A percentile compares a stretch with the other conserved stretches of the same genome.
Evolutionary conservation across 2,113 vertebrate genomes (phyloP).

Genomic region (Platysteira castanea): DNA sequence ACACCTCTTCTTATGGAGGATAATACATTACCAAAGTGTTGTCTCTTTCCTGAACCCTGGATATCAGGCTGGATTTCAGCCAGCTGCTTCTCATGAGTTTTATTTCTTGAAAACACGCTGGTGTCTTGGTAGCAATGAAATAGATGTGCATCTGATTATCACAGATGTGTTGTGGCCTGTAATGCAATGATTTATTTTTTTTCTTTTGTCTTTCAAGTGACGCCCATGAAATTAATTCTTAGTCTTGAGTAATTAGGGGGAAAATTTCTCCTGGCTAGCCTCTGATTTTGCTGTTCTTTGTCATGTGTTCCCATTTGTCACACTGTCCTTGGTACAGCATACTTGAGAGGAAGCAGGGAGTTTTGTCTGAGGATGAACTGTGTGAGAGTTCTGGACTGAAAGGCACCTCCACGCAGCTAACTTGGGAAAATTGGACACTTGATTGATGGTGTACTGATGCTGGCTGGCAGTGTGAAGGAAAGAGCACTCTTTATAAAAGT

Average conservation of each 20-base stretch:
- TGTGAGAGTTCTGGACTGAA: not conserved
- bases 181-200: not conserved
- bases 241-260: not conserved
- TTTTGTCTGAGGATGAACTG: not conserved
- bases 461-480: not conserved
- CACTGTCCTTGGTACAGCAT: not conserved
- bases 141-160: not conserved
- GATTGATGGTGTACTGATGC: not conserved
- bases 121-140: not conserved
- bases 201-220: not conserved
- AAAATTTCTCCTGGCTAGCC: not conserved
- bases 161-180: not conserved
- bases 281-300: not conserved
- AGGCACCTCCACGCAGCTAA: not conserved
- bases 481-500: not conserved
- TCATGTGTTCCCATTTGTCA: not conserved
- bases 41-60: not conserved
- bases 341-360: not conserved
- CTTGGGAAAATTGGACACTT: not conserved
- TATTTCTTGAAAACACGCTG: not conserved
- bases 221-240: not conserved
- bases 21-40: not conserved
- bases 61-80: not conserved
- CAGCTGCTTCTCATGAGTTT: not conserved
- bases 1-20: not conserved